Evolutionary conservation across 2,113 vertebrate genomes (phyloP).

Genomic region (Cavia porcellus): DNA sequence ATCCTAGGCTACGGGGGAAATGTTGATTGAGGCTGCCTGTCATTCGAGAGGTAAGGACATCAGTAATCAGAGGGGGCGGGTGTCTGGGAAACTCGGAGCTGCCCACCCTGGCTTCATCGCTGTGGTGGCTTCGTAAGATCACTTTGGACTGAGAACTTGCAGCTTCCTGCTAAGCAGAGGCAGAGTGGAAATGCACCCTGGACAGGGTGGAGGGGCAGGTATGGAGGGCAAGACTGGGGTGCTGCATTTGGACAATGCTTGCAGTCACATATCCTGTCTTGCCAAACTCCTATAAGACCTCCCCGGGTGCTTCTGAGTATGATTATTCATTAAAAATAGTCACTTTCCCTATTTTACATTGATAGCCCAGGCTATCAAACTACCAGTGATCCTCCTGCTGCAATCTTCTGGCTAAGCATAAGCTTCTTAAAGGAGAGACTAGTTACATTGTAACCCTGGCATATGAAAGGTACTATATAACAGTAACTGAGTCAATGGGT

Average conservation of each 20-base stretch:
- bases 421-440: not conserved
- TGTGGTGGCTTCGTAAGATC: not conserved
- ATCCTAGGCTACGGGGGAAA: not conserved
- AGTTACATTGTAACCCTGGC: not conserved
- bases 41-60: not conserved
- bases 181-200: not conserved
- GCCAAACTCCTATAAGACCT: not conserved
- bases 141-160: not conserved
- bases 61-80: not conserved
- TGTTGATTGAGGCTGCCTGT: not conserved
- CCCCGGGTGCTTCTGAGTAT: not conserved
- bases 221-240: not conserved
- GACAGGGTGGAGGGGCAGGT: not conserved
- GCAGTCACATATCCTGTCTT: not conserved
- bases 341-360: not conserved
- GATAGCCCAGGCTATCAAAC: not conserved
- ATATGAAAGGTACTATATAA: not conserved
- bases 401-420: not conserved
- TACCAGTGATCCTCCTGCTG: not conserved
- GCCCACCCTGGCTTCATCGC: not conserved
- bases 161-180: not conserved
- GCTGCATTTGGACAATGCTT: not conserved
- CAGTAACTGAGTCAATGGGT: not conserved
- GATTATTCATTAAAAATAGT: conserved; percentile 5
- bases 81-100: not conserved